Percentiles rank a stretch among this genome's conserved stretches.
Evolutionary conservation across 2,113 vertebrate genomes (phyloP).

Genomic region (Xenus cinereus): DNA sequence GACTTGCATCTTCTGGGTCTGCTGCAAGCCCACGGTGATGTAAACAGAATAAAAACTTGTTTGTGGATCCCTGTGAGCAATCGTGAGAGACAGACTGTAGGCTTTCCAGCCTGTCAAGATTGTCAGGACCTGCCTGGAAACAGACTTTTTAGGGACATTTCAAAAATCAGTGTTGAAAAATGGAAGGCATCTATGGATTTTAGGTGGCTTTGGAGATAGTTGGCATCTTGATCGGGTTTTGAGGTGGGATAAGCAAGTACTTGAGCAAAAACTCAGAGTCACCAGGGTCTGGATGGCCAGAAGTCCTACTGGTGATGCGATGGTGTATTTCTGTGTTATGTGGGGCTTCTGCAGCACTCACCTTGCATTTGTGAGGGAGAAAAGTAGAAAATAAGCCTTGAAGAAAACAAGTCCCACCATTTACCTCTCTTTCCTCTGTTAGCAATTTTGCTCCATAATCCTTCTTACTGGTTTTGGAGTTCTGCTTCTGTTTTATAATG

Average conservation of each 20-base stretch:
- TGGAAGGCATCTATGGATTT: neutral
- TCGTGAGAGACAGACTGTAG: neutral
- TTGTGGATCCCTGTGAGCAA: neutral
- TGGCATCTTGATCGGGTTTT: neutral
- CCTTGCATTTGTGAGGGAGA: neutral
- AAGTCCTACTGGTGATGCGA: neutral
- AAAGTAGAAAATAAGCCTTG: neutral
- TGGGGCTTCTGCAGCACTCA: neutral
- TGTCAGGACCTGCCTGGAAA: neutral
- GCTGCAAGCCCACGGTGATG: neutral
- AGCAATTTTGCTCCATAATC: neutral
- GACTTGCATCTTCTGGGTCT: neutral
- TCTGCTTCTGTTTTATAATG: conserved; percentile 25
- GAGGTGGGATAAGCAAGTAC: neutral
- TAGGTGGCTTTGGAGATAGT: neutral
- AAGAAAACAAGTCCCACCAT: neutral
- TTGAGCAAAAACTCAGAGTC: neutral
- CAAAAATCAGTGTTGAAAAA: neutral
- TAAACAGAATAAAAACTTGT: neutral
- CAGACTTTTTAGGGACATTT: neutral
- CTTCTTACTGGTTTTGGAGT: neutral
- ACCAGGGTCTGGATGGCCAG: neutral
- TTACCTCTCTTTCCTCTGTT: conserved; percentile 10
- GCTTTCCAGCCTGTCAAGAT: neutral
- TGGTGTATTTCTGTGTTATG: neutral